phyloP scores from a whole-genome alignment of 2,888 invertebrate species.

The Lasius fuliginosus region DNA sequence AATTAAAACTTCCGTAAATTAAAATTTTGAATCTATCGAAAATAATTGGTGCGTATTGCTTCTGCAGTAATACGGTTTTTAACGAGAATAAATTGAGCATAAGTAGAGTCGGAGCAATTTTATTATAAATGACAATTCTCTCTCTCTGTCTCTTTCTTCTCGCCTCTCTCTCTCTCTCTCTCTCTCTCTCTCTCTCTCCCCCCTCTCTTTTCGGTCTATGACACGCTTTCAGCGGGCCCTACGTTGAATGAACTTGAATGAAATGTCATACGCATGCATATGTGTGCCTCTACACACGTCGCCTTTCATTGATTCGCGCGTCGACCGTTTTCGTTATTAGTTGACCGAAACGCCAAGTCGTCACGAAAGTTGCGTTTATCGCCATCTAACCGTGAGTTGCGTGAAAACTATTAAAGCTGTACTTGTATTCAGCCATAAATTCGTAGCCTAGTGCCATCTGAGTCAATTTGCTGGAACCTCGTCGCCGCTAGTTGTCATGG shows the following conservation, averaged over 20 bases:
- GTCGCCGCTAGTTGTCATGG: constrained; percentile 27
- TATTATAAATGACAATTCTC: constrained; percentile 42
- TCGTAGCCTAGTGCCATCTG: background rate
- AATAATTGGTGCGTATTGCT: background rate
- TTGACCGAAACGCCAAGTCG: background rate
- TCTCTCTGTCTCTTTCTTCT: background rate
- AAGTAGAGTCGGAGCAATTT: constrained; percentile 24
- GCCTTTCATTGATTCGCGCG: constrained; percentile 43
- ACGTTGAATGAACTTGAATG: constrained; percentile 55
- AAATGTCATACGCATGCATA: constrained; percentile 25
- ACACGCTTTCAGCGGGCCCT: constrained; percentile 16
- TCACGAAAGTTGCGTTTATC: background rate
- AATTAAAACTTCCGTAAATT: background rate
- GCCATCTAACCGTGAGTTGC: background rate
- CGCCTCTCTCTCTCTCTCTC: background rate
- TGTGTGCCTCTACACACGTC: background rate
- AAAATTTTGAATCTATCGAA: background rate
- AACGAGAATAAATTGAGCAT: constrained; percentile 26
- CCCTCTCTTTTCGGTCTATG: background rate
- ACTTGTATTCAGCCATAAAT: background rate
- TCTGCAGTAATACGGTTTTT: background rate
- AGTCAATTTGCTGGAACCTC: background rate
- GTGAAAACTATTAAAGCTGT: background rate
- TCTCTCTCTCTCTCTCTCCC: background rate
- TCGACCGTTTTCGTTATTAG: background rate